Conservation (phyloP, 2,113 vertebrate genomes). For the Lophochroa leadbeateri region DNA sequence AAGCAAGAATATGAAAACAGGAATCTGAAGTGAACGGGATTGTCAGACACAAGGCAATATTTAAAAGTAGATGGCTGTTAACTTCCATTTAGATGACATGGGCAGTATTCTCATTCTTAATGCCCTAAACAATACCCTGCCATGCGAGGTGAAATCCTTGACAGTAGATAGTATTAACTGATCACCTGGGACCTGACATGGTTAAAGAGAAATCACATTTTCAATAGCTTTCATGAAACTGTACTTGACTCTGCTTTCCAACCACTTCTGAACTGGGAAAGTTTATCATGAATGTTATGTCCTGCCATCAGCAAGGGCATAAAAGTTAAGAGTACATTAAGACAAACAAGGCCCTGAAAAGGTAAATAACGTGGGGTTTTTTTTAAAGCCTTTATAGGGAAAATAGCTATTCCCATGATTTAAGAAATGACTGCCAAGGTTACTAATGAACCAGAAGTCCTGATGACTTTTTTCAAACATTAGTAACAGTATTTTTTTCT, state of each 20-base stretch:
- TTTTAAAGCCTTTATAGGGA: not conserved
- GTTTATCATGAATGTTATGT: fast-evolving
- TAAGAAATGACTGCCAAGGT: not conserved
- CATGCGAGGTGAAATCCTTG: not conserved
- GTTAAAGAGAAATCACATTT: not conserved
- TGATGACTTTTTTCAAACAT: not conserved
- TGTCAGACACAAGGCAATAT: not conserved
- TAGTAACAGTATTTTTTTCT: not conserved
- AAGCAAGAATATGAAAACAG: not conserved
- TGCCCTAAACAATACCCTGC: not conserved
- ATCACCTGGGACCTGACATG: not conserved
- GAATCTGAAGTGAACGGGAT: not conserved
- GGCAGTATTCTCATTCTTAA: not conserved
- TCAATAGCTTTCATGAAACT: not conserved
- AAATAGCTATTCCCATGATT: not conserved
- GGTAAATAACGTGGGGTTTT: not conserved
- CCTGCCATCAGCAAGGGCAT: not conserved
- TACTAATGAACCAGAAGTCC: not conserved
- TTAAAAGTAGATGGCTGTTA: not conserved
- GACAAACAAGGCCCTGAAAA: not conserved
- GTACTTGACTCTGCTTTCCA: not conserved
- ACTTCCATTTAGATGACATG: not conserved
- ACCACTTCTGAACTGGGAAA: not conserved
- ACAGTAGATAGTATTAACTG: not conserved
- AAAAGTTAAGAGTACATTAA: not conserved